A percentile compares a stretch with the other conserved stretches of the same genome.
Conservation (phyloP, 2,888 invertebrate genomes). For the Nemotelus pantherinus region DNA sequence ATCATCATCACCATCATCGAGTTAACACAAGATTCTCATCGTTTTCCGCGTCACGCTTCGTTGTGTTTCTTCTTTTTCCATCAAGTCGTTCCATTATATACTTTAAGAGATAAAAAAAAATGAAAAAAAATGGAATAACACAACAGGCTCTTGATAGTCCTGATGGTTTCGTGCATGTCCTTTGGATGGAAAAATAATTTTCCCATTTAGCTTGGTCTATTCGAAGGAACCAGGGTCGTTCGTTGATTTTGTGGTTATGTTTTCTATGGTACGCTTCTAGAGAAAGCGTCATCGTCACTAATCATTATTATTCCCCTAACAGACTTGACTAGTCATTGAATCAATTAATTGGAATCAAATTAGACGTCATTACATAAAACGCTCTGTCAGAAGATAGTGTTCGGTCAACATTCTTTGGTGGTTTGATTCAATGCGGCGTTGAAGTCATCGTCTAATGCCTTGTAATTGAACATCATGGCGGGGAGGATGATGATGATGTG, state of each 20-base stretch:
- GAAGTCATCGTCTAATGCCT: not conserved
- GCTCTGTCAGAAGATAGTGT: slow-evolving; percentile 43
- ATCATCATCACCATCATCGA: slow-evolving; percentile 47
- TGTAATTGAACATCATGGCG: not conserved
- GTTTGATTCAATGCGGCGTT: not conserved
- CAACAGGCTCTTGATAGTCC: not conserved
- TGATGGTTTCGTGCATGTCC: not conserved
- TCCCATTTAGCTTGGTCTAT: too few relatives aligned
- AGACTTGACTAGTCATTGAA: slow-evolving; percentile 53
- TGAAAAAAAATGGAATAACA: too few relatives aligned
- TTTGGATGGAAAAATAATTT: not conserved
- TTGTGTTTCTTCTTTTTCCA: not conserved
- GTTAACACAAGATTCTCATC: slow-evolving; percentile 39
- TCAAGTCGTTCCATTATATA: not conserved
- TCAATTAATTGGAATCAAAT: slow-evolving; percentile 55
- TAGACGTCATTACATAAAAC: slow-evolving; percentile 51
- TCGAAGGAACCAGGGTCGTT: too few relatives aligned
- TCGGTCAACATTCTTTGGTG: slow-evolving; percentile 33
- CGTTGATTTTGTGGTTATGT: too few relatives aligned
- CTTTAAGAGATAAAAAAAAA: too few relatives aligned
- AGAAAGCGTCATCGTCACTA: slow-evolving; percentile 24
- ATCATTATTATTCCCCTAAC: slow-evolving; percentile 48
- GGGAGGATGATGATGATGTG: not conserved
- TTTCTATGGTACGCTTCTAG: too few relatives aligned
- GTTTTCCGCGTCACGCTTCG: slow-evolving; percentile 1